Evolutionary conservation across 2,888 invertebrate genomes (phyloP), one percentile per base, ranked within the genome.

Genomic region (Pegoplata infirma): DNA sequence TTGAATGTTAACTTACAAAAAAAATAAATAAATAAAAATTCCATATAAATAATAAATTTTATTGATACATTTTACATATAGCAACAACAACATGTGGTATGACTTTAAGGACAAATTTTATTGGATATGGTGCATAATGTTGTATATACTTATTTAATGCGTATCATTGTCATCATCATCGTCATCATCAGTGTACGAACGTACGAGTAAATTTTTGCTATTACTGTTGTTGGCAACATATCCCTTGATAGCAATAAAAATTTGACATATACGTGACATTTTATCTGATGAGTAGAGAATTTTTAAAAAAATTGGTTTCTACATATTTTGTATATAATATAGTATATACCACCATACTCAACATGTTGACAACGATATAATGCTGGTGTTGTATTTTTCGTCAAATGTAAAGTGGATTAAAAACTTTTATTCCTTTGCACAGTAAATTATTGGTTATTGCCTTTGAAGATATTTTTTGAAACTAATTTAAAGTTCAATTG

Each of bases 221-320:
- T 63, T 58, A 63, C 40, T 61, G 36, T 68, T 72, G 63, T 51
- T 51, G 47, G 53, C 66, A 72, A 72, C 56, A 79, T 36, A 56
- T 79, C 79, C 75, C 75, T 58, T 67, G 79, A 67, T 55, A 67
- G 63, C 67, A 75, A 79, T 79, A 79, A 79, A 75, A 79, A 67
- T 79, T 75, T 79, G 79, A 75, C 71, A 72, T 63, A 75, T 68
- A 79, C 79, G 79, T 79, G 75, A 79, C 79, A 72, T 32, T 79
- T 79, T 75, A 75, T 71, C 63, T 63, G 75, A 79, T 79, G 79
- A 79, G 69, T 69, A 67, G 25, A 72, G 67, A 44, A 67, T 44
- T 40, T 25, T 17, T 19, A 69, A 23, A 51, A 64, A 58, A 36
- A 46, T 19, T 0, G 28, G 36, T 40, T 75, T 67, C 16, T 6